Percentiles rank a stretch among this genome's conserved stretches.
Conservation (phyloP, 2,888 invertebrate species). For the Deilephila porcellus region DNA sequence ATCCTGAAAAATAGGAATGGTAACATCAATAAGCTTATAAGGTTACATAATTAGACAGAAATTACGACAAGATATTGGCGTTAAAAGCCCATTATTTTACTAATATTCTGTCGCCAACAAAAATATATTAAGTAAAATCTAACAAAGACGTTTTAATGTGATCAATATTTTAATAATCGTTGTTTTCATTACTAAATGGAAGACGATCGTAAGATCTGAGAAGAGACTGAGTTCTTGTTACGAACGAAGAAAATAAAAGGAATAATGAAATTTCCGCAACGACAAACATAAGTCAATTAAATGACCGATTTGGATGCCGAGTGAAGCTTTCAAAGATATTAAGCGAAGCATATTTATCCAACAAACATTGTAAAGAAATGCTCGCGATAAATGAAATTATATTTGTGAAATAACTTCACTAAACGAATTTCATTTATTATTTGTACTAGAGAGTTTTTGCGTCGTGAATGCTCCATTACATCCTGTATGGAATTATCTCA, state of each 20-base stretch:
- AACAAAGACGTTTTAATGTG: not conserved
- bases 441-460: too few species aligned
- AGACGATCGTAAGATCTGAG: not conserved
- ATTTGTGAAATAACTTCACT: not conserved
- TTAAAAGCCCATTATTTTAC: too few species aligned
- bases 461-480: too few species aligned
- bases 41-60: too few species aligned
- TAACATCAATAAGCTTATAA: too few species aligned
- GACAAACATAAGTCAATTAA: slow-evolving; percentile 17
- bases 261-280: not conserved
- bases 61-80: too few species aligned
- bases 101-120: too few species aligned
- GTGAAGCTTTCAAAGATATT: not conserved
- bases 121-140: not conserved
- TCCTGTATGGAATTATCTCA: too few species aligned
- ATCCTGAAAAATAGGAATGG: too few species aligned
- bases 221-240: not conserved
- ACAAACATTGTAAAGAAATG: not conserved
- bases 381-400: not conserved
- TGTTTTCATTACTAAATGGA: not conserved
- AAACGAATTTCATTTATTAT: not conserved
- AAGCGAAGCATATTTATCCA: not conserved
- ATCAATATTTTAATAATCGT: not conserved
- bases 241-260: not conserved
- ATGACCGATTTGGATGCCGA: slow-evolving; percentile 1